Base-by-base conservation (phyloP, 2,888 invertebrate genomes). In the Schizotus pectinicornis region DNA sequence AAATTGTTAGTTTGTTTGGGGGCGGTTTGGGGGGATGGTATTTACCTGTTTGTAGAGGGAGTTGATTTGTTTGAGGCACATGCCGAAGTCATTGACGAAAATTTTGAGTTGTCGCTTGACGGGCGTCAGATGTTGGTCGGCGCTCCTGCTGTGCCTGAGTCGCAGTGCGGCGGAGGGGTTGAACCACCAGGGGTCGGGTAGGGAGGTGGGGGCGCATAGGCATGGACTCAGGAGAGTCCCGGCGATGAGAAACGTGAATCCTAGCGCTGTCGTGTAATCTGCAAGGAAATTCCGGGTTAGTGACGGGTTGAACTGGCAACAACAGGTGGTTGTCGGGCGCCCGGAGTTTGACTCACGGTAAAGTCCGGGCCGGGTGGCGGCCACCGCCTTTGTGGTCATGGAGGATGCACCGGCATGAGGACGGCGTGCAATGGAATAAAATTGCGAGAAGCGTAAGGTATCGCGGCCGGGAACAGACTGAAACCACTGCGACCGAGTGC, bases 381-480 rank as follows among this genome's bases (percentile, higher is more conserved):
- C 41, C 22, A 36, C 34, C 50, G 42, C 22, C 5, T 22, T 22
- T 22, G 22, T 59, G 49, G 48, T 41, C 41, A 31, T 8, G 6
- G 42, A 42, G 56, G 37, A 56, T 48, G 22, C 22, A 22, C 22
- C 22, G 22, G 22, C 49, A 49, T 48, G 32, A 48, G 54, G 54
- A 55, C 37, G 35, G 46, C 47, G 39, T 56, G 56, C 56, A 56
- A 56, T 51, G 22, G 22, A 22, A 22, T 22, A 22, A 22, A 22
- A 22, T 56, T 46, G 49, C 51, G 69, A 68, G 70, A 64, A 65
- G 68, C 67, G 65, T 63, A 63, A 70, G 66, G 69, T 70, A 69
- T 62, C 68, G 65, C 72, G 71, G 69, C 65, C 68, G 67, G 64
- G 61, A 64, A 58, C 64, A 67, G 69, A 71, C 71, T 71, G 69